A percentile compares a stretch with the other conserved stretches of the same genome.
Evolutionary conservation across 2,797 vertebrate genomes (phyloP).

Genomic region (Anableps anableps): DNA sequence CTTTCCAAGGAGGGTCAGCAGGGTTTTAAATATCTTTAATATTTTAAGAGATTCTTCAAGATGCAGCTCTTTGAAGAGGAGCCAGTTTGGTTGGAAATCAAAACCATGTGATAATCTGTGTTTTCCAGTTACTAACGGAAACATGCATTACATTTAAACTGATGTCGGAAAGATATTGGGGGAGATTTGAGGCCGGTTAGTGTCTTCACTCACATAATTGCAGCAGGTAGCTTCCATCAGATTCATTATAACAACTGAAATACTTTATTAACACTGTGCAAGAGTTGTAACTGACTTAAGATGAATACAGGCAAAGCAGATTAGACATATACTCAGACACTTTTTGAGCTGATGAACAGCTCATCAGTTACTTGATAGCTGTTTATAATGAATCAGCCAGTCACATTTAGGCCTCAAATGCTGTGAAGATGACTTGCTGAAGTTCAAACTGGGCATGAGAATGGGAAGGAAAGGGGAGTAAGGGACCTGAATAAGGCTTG

Average conservation of each 20-base stretch:
- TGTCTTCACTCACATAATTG: constrained; percentile 14
- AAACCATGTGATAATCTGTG: constrained; percentile 41
- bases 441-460: background rate
- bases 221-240: constrained; percentile 15
- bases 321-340: background rate
- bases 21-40: constrained; percentile 17
- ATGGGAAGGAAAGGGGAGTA: background rate
- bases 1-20: constrained; percentile 33
- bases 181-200: constrained; percentile 1
- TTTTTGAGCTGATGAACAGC: background rate
- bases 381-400: background rate
- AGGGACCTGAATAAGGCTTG: background rate
- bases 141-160: constrained; percentile 29
- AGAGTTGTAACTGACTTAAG: background rate
- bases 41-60: constrained; percentile 37
- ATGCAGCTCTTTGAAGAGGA: constrained; percentile 53
- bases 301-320: background rate
- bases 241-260: constrained; percentile 1
- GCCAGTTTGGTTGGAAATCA: constrained; percentile 36
- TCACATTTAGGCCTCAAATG: background rate
- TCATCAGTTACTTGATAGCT: background rate
- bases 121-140: constrained; percentile 4
- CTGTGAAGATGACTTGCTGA: background rate
- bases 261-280: background rate
- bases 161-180: constrained; percentile 11